phyloP scores from a whole-genome alignment of 2,797 vertebrate genomes.

The Muscicapa striata region DNA sequence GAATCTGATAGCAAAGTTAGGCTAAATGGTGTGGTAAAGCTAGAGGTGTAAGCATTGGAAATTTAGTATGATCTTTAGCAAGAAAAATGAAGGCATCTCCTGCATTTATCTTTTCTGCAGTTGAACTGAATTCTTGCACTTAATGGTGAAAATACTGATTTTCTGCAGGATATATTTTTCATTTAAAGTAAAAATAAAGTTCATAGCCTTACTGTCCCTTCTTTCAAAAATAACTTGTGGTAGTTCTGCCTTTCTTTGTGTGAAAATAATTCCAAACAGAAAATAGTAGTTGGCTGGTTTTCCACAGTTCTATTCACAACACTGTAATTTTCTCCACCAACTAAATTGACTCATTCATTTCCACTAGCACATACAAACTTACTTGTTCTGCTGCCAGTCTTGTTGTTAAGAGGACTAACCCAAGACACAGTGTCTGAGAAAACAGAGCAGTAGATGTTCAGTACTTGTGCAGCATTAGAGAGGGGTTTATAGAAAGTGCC shows the following conservation, averaged over 20 bases:
- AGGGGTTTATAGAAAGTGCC: background rate
- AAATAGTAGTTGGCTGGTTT: conserved; percentile 52
- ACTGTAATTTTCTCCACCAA: conserved; percentile 45
- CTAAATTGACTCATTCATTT: conserved; percentile 58
- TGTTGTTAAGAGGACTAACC: background rate
- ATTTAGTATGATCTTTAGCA: background rate
- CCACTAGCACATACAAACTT: conserved; percentile 15
- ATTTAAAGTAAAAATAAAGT: conserved; percentile 18
- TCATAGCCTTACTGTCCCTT: background rate
- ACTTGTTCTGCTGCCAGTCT: conserved; percentile 11
- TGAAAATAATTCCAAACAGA: conserved; percentile 31
- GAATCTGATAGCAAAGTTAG: background rate
- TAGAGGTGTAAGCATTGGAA: background rate
- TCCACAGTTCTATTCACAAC: conserved; percentile 30
- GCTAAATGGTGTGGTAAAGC: background rate
- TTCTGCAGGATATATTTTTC: background rate
- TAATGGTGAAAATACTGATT: background rate
- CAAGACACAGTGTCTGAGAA: background rate
- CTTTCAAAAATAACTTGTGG: conserved; percentile 3
- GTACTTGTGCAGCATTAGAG: background rate
- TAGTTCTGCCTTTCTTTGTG: background rate
- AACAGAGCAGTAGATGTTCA: background rate
- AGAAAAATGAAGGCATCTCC: background rate
- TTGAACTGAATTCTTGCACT: background rate
- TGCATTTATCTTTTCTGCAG: background rate